Percentiles rank a stretch among this genome's conserved stretches.
These are phyloP conservation scores for Centropus bengalensis DNA, from an alignment of 2,113 vertebrate genomes.

Conservation along the genomic window DNA sequence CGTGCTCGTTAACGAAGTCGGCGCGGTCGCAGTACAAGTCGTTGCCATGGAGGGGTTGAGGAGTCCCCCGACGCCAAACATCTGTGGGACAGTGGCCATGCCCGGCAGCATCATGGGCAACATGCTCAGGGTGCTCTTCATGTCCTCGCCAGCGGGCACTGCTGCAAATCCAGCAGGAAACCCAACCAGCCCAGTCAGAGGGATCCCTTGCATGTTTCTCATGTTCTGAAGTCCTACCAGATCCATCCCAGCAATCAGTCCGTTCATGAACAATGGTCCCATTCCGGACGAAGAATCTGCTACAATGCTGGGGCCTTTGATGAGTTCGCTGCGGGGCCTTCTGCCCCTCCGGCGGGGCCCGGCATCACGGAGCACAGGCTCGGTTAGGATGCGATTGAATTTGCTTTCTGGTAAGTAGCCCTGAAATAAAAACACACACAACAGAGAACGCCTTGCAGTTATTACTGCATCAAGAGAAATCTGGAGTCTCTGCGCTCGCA, in stretches of 20 bases:
- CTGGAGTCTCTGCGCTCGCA: neutral
- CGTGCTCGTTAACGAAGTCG: conserved; percentile 80
- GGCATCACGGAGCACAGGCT: conserved; percentile 85
- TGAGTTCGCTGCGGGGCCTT: conserved; percentile 91
- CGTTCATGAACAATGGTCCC: conserved; percentile 94
- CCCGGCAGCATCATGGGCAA: conserved; percentile 97
- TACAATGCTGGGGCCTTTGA: conserved; percentile 82
- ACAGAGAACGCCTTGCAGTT: conserved; percentile 18
- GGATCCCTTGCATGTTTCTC: conserved; percentile 90
- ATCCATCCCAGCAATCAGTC: conserved; percentile 95
- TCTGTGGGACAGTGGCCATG: conserved; percentile 86
- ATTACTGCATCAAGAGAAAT: neutral
- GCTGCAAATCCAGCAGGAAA: conserved; percentile 91
- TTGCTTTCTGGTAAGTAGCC: conserved; percentile 94
- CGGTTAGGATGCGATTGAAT: conserved; percentile 89
- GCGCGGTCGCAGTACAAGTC: conserved; percentile 72
- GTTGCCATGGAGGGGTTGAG: conserved; percentile 81
- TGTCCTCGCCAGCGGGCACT: conserved; percentile 83
- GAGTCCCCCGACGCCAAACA: conserved; percentile 92
- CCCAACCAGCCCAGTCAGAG: conserved; percentile 91
- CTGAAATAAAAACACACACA: conserved; percentile 74
- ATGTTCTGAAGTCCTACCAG: conserved; percentile 93
- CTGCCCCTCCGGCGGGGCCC: conserved; percentile 89
- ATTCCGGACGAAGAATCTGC: conserved; percentile 84
- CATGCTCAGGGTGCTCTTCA: conserved; percentile 92